phyloP scores from a whole-genome alignment of 30 jellyfish, hydroid and myxozoan genomes.

The Hydractinia symbiolongicarpus region DNA sequence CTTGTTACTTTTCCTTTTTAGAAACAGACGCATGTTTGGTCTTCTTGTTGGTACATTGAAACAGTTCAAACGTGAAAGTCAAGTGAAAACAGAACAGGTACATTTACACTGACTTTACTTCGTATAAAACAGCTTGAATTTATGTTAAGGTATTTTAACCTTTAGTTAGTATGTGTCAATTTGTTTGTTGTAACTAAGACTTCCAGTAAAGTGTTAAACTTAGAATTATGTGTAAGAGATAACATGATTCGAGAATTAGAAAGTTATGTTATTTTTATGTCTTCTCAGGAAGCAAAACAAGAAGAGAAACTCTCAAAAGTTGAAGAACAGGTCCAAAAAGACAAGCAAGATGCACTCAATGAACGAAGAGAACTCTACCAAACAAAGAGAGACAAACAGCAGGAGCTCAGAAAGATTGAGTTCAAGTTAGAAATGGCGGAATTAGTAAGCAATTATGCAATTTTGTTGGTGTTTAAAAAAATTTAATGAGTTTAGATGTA shows the following conservation, averaged over 20 bases:
- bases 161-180: too few species aligned
- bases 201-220: too few species aligned
- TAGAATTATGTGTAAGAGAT: not conserved
- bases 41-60: slow-evolving; percentile 81
- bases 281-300: slow-evolving; percentile 60
- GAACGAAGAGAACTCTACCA: slow-evolving; percentile 78
- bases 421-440: slow-evolving; percentile 78
- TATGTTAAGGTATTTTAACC: not conserved
- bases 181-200: too few species aligned
- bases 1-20: not conserved
- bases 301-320: slow-evolving; percentile 80
- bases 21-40: slow-evolving; percentile 96
- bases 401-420: slow-evolving; percentile 59
- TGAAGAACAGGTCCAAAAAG: slow-evolving; percentile 82
- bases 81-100: slow-evolving; percentile 63
- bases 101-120: not conserved
- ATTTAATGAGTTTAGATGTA: not conserved
- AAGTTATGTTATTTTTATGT: not conserved
- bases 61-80: slow-evolving; percentile 74
- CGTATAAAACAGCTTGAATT: not conserved
- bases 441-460: slow-evolving; percentile 37
- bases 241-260: not conserved
- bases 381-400: slow-evolving; percentile 71
- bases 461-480: not conserved
- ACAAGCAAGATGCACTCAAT: slow-evolving; percentile 53